Conservation (phyloP, 2,113 vertebrate species). For the Apodemus speciosus region DNA sequence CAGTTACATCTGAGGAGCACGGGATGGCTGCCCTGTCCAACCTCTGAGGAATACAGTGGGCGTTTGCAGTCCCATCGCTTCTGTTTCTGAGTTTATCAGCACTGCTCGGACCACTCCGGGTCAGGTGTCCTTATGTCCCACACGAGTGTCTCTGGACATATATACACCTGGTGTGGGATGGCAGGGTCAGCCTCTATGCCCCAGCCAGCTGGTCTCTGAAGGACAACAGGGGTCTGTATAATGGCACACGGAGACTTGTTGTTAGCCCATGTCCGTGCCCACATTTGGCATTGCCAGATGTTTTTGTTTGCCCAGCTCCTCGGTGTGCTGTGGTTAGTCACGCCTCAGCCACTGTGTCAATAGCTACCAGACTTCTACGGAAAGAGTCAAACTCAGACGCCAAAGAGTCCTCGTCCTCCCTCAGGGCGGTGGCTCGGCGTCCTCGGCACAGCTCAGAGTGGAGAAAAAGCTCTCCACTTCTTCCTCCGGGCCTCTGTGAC, state of each 20-base stretch:
- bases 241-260: neutral
- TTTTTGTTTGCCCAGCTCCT: neutral
- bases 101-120: neutral
- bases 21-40: fast-evolving
- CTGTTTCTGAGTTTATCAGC: fast-evolving
- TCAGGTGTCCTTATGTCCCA: neutral
- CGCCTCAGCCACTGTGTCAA: neutral
- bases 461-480: neutral
- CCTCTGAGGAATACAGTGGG: fast-evolving
- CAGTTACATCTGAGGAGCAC: fast-evolving
- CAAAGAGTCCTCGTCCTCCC: fast-evolving
- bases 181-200: neutral
- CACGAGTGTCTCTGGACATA: neutral
- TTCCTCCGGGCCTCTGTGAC: too few relatives aligned
- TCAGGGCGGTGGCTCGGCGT: fast-evolving
- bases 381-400: neutral
- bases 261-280: fast-evolving
- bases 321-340: fast-evolving
- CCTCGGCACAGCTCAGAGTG: fast-evolving
- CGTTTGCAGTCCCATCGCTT: fast-evolving
- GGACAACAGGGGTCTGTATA: fast-evolving
- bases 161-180: fast-evolving
- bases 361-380: fast-evolving
- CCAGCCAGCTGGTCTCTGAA: neutral
- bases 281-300: neutral